Percentiles rank a stretch among this genome's conserved stretches.
phyloP scores from a whole-genome alignment of 1,140 invertebrate genomes.

The Aphidius ervi region DNA sequence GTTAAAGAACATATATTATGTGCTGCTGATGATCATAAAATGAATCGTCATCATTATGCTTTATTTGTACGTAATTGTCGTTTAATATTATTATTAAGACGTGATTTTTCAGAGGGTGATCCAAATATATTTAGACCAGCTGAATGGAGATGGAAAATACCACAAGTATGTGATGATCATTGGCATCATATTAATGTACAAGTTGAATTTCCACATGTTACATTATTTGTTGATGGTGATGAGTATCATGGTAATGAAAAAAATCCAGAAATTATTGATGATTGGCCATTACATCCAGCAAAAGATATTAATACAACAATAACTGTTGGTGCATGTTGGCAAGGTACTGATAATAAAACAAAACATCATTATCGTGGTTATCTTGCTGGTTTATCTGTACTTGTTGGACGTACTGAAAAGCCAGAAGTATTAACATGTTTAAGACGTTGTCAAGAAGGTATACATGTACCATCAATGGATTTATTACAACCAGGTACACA shows the following conservation, averaged over 20 bases:
- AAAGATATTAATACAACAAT: conserved; percentile 91
- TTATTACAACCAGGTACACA: conserved; percentile 72
- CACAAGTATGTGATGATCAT: conserved; percentile 91
- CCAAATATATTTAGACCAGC: conserved; percentile 95
- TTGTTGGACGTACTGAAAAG: conserved; percentile 76
- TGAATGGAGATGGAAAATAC: conserved; percentile 94
- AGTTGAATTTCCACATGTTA: conserved; percentile 84
- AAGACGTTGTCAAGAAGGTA: conserved; percentile 80
- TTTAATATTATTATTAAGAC: conserved; percentile 84
- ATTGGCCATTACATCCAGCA: conserved; percentile 97
- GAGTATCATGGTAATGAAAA: conserved; percentile 71
- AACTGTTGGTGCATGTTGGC: conserved; percentile 95
- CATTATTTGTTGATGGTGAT: conserved; percentile 86
- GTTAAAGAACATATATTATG: conserved; percentile 93
- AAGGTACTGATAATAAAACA: conserved; percentile 86
- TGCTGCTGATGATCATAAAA: conserved; percentile 94
- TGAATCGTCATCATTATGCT: conserved; percentile 98
- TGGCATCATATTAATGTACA: conserved; percentile 98
- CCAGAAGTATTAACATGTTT: conserved; percentile 78
- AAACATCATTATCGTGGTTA: conserved; percentile 85
- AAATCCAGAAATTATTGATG: conserved; percentile 96
- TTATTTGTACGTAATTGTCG: conserved; percentile 95
- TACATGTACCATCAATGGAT: conserved; percentile 72
- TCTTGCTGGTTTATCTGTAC: conserved; percentile 78
- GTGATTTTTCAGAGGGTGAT: conserved; percentile 89